Conservation (phyloP, 2,888 invertebrate genomes). For the Esperia sulphurella region DNA sequence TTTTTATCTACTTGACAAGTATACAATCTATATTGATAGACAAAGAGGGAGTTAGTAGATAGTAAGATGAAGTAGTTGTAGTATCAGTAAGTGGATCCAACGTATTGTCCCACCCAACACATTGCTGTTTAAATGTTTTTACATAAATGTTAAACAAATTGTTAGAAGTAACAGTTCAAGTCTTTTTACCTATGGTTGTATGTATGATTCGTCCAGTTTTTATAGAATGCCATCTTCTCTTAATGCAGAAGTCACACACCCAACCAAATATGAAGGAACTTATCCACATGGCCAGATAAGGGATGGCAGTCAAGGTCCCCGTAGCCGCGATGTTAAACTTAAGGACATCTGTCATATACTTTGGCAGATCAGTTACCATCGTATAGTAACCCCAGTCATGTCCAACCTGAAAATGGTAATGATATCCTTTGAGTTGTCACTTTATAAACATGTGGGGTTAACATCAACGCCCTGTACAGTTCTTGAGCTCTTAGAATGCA, state of each 20-base stretch:
- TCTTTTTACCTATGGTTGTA: conserved; percentile 81
- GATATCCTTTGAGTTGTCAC: too few relatives aligned
- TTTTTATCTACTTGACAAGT: too few relatives aligned
- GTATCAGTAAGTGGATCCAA: too few relatives aligned
- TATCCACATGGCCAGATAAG: conserved; percentile 84
- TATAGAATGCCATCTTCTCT: conserved; percentile 77
- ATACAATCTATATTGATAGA: too few relatives aligned
- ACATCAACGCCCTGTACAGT: too few relatives aligned
- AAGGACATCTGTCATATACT: conserved; percentile 84
- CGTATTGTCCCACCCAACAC: too few relatives aligned
- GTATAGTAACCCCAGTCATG: conserved; percentile 85
- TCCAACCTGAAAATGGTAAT: conserved; percentile 46
- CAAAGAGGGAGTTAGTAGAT: too few relatives aligned
- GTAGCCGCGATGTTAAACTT: conserved; percentile 83
- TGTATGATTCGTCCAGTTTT: conserved; percentile 82
- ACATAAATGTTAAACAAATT: not conserved
- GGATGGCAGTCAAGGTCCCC: conserved; percentile 82
- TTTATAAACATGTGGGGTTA: too few relatives aligned
- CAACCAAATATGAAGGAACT: conserved; percentile 84
- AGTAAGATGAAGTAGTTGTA: too few relatives aligned
- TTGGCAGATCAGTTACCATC: conserved; percentile 85
- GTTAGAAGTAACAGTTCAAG: conserved; percentile 8
- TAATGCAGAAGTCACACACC: conserved; percentile 84
- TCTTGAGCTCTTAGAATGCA: too few relatives aligned
- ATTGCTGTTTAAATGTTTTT: too few relatives aligned